These are phyloP conservation scores for Hipposideros larvatus DNA, from an alignment of 2,797 vertebrate genomes.

Conservation along the genomic window DNA sequence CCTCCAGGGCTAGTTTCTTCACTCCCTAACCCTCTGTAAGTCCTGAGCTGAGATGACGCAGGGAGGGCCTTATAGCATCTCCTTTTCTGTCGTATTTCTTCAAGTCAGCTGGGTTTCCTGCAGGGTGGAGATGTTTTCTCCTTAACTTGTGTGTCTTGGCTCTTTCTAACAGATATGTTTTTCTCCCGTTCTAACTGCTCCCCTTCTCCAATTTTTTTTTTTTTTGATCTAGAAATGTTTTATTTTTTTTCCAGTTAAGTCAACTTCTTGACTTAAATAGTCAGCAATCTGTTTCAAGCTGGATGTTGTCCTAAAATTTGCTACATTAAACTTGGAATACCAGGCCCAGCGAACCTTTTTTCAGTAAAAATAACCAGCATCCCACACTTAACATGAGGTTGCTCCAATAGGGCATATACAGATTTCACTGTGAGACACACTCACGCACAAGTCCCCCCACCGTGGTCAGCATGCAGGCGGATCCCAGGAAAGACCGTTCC, in stretches of 20 bases:
- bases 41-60: background rate
- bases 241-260: slow-evolving; percentile 72
- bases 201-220: slow-evolving; percentile 54
- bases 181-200: slow-evolving; percentile 59
- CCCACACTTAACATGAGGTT: background rate
- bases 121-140: slow-evolving; percentile 69
- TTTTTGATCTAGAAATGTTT: slow-evolving; percentile 61
- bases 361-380: slow-evolving; percentile 57
- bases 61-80: background rate
- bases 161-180: slow-evolving; percentile 63
- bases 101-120: background rate
- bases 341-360: slow-evolving; percentile 61
- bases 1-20: background rate
- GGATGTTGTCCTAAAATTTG: slow-evolving; percentile 73
- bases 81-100: slow-evolving; percentile 10
- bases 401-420: background rate
- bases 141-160: slow-evolving; percentile 57
- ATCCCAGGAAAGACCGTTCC: background rate
- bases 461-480: background rate
- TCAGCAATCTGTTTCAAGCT: slow-evolving; percentile 77
- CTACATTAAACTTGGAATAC: slow-evolving; percentile 63
- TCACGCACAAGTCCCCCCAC: background rate
- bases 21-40: background rate
- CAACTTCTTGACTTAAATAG: slow-evolving; percentile 64
- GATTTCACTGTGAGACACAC: background rate